These are phyloP conservation scores for Galago senegalensis DNA, from an alignment of 2,797 vertebrate genomes.

Conservation along the genomic window DNA sequence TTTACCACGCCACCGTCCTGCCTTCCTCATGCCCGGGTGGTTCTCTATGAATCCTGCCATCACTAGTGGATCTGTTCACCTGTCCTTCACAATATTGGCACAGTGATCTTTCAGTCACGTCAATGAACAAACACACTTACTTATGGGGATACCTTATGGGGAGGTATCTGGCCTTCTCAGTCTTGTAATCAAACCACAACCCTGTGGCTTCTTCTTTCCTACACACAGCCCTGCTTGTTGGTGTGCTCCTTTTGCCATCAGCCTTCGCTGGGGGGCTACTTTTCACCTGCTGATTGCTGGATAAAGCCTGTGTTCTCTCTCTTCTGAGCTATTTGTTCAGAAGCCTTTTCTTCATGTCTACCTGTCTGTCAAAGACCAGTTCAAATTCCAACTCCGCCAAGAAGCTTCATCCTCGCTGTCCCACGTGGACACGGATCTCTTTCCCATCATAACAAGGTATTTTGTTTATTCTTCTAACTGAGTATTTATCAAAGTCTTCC, in stretches of 20 bases:
- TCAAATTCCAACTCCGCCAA: neutral
- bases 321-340: neutral
- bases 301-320: neutral
- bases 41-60: neutral
- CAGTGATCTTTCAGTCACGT: neutral
- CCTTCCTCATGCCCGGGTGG: accelerated
- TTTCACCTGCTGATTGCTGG: neutral
- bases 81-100: neutral
- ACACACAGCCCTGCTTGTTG: too few species aligned
- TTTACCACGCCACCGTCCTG: neutral
- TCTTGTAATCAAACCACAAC: neutral
- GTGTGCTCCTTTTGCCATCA: neutral
- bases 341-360: neutral
- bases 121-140: neutral
- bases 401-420: neutral
- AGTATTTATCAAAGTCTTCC: constrained; percentile 20
- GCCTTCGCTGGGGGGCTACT: too few species aligned
- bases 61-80: neutral
- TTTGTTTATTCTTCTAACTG: neutral
- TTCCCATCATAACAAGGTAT: neutral
- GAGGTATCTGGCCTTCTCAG: neutral
- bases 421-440: neutral
- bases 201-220: neutral
- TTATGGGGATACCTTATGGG: neutral
- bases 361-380: neutral